A percentile compares a stretch with the other conserved stretches of the same genome.
These are phyloP conservation scores for Prinia subflava DNA, from an alignment of 2,113 vertebrate genomes.

Conservation along the genomic window DNA sequence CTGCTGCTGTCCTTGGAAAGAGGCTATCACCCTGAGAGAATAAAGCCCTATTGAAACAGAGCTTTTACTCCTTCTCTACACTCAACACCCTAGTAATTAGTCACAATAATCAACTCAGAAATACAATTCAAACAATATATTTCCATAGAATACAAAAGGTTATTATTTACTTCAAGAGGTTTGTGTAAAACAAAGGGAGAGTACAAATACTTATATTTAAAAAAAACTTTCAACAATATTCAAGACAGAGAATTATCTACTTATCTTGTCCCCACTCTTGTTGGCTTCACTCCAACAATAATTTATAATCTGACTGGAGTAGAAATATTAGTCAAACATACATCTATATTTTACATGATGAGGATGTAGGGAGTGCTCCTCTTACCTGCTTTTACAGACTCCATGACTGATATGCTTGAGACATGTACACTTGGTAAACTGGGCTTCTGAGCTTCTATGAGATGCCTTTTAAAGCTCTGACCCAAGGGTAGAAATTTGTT, in stretches of 20 bases:
- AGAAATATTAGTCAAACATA: neutral
- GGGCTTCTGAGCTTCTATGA: neutral
- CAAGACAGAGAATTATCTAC: neutral
- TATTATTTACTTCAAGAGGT: neutral
- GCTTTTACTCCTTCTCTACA: neutral
- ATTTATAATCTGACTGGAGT: neutral
- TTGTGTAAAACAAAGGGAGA: neutral
- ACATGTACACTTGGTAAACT: neutral
- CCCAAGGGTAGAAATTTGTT: neutral
- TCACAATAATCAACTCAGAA: neutral
- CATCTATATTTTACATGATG: neutral
- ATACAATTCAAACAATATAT: neutral
- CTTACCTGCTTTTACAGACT: neutral
- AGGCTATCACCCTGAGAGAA: neutral
- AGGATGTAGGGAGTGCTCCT: neutral
- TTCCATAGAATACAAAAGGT: neutral
- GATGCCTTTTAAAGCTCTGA: neutral
- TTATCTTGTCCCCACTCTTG: neutral
- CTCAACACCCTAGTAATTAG: neutral
- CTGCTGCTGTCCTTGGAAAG: neutral
- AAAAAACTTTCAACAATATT: neutral
- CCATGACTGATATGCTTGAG: accelerated
- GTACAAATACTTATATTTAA: accelerated
- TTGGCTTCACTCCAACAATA: neutral
- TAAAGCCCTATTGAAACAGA: neutral